Conservation (phyloP, 1,140 invertebrate species). For the Ceratina calcarata region DNA sequence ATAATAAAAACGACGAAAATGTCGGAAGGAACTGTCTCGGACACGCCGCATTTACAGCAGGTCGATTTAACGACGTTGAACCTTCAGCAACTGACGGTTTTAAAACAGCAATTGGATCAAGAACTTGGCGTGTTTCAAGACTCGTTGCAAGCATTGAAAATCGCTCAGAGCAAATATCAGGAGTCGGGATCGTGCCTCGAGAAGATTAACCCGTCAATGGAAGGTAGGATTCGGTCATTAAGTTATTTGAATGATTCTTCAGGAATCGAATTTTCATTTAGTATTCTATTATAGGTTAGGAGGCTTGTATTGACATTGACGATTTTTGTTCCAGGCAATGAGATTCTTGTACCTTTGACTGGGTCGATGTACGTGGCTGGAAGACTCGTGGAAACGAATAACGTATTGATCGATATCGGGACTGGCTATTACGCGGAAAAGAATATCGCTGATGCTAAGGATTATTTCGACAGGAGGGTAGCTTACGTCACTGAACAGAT, state of each 20-base stretch:
- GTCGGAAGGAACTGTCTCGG: constrained; percentile 82
- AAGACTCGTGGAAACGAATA: constrained; percentile 88
- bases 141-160: constrained; percentile 92
- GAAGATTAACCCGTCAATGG: constrained; percentile 86
- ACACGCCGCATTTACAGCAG: constrained; percentile 84
- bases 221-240: constrained; percentile 80
- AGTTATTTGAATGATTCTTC: background rate
- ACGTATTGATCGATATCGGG: constrained; percentile 95
- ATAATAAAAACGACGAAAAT: constrained; percentile 72
- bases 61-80: constrained; percentile 89
- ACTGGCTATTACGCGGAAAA: constrained; percentile 97
- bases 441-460: constrained; percentile 89
- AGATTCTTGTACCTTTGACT: constrained; percentile 94
- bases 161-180: constrained; percentile 93
- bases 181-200: constrained; percentile 92
- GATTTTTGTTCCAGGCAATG: constrained; percentile 79
- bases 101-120: constrained; percentile 93
- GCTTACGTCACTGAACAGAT: constrained; percentile 96
- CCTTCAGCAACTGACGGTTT: constrained; percentile 88
- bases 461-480: constrained; percentile 95
- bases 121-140: constrained; percentile 93
- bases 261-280: background rate
- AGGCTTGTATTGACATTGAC: constrained; percentile 4
- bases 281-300: constrained; percentile 63
- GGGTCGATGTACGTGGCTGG: constrained; percentile 98